phyloP scores from a whole-genome alignment of 2,113 vertebrate genomes.

The Periophthalmus modestus region DNA sequence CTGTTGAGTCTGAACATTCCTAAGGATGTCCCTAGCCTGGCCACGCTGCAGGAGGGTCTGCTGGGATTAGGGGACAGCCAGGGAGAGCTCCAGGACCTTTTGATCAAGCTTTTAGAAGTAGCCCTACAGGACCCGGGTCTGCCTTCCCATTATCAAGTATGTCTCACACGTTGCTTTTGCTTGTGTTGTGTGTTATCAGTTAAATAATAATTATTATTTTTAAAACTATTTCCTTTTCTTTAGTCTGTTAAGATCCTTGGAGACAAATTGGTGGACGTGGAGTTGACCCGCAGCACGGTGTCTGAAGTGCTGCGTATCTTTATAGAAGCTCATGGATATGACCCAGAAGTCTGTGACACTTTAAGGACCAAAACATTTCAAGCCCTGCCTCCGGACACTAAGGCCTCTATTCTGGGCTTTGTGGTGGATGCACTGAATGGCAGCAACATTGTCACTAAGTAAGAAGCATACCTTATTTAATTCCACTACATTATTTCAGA shows the following conservation, averaged over 20 bases:
- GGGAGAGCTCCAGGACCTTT: slow-evolving; percentile 86
- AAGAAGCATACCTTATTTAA: slow-evolving; percentile 5
- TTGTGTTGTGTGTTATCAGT: background rate
- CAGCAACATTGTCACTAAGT: slow-evolving; percentile 88
- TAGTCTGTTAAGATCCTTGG: slow-evolving; percentile 96
- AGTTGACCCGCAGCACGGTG: slow-evolving; percentile 87
- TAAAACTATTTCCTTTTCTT: background rate
- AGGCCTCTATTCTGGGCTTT: slow-evolving; percentile 88
- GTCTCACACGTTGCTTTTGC: background rate
- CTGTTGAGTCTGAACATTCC: slow-evolving; percentile 86
- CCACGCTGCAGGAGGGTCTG: slow-evolving; percentile 89
- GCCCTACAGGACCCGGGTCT: slow-evolving; percentile 90
- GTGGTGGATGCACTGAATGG: slow-evolving; percentile 93
- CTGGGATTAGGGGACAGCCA: slow-evolving; percentile 84
- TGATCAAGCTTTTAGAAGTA: slow-evolving; percentile 84
- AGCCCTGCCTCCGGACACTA: slow-evolving; percentile 84
- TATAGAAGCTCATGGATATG: slow-evolving; percentile 85
- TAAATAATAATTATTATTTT: background rate
- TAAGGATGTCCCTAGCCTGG: slow-evolving; percentile 88
- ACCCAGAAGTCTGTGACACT: slow-evolving; percentile 82
- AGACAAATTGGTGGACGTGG: slow-evolving; percentile 89
- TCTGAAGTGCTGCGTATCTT: slow-evolving; percentile 93
- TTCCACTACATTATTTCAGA: background rate
- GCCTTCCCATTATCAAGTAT: slow-evolving; percentile 87
- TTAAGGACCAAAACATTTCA: slow-evolving; percentile 92